Evolutionary conservation across 2,888 invertebrate species (phyloP).

Genomic region (Chironomus tentans): DNA sequence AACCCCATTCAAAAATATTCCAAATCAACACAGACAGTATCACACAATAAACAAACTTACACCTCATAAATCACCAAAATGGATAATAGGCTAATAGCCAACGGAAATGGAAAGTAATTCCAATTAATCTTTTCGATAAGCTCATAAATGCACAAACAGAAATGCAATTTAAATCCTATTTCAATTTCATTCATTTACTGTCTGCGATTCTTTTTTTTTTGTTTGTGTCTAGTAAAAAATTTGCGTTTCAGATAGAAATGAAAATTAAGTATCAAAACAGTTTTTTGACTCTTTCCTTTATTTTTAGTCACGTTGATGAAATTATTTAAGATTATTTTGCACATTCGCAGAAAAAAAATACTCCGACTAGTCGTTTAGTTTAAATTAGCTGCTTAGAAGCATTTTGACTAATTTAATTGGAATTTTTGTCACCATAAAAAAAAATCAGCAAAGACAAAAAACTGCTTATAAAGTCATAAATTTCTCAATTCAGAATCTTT

Average conservation of each 20-base stretch:
- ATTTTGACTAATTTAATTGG: neutral
- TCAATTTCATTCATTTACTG: neutral
- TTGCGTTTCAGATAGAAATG: neutral
- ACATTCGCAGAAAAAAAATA: neutral
- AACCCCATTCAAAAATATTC: no score
- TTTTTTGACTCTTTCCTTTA: neutral
- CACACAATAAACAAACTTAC: no score
- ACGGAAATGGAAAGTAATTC: no score
- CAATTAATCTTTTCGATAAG: no score
- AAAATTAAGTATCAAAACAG: neutral
- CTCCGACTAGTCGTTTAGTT: no score
- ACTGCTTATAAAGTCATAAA: neutral
- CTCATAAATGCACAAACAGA: no score
- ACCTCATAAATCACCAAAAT: no score
- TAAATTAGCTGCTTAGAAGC: no score
- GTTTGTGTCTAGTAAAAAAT: neutral
- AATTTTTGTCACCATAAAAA: neutral
- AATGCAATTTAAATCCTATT: no score
- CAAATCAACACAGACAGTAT: no score
- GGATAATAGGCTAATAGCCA: no score
- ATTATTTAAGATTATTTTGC: no score
- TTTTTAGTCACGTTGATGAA: conserved; percentile 1
- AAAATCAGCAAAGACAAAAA: neutral
- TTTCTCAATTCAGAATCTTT: conserved; percentile 2
- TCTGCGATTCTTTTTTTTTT: neutral